Base-by-base conservation (phyloP, 2,113 vertebrate species). In the Colius striatus region DNA sequence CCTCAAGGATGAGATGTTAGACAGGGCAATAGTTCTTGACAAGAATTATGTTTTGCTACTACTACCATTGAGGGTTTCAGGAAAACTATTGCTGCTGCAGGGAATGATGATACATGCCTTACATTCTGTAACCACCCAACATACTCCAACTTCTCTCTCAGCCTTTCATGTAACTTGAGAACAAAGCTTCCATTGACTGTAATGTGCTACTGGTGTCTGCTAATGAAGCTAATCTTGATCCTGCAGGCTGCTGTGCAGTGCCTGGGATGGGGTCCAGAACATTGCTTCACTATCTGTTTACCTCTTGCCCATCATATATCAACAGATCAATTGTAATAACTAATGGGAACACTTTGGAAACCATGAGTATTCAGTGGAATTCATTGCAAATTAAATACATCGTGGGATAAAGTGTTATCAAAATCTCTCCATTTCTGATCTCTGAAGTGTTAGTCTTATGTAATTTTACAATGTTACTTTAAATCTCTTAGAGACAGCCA, bases 401-500 rank as follows among this genome's bases (percentile, higher is more conserved):
- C 11, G 36, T 81, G 55, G 62, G 58, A 48, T 90, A 32, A 89
- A 65, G 21, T 89, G 68, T 16, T 79, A 87, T 70, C 16, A 45
- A 89, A 94, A 89, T 73, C 38, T 87, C 50, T 22, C 53, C 9
- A 57, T 65, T 32, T 93, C 68, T 82, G 67, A 94, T 91, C 75
- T 77, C n/a, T 74, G 38, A 94, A 95, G 51, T 68, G 79, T 89
- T 95, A 94, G 87, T 68, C 62, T 95, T 95, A 80, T 32, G 58
- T 74, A 96, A 95, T 93, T 97, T 93, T 93, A 73, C 51, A 94
- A 25, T 25, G 27, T 76, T 94, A 66, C 53, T 78, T 27, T 61
- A 93, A 87, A 93, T 95, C 94, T 92, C 22, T 91, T 93, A 93
- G 92, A 90, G 84, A 66, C 66, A 87, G 83, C 6, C 7, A 57